A percentile compares a stretch with the other conserved stretches of the same genome.
phyloP scores from a whole-genome alignment of 1,140 invertebrate species.

The Panulirus ornatus region DNA sequence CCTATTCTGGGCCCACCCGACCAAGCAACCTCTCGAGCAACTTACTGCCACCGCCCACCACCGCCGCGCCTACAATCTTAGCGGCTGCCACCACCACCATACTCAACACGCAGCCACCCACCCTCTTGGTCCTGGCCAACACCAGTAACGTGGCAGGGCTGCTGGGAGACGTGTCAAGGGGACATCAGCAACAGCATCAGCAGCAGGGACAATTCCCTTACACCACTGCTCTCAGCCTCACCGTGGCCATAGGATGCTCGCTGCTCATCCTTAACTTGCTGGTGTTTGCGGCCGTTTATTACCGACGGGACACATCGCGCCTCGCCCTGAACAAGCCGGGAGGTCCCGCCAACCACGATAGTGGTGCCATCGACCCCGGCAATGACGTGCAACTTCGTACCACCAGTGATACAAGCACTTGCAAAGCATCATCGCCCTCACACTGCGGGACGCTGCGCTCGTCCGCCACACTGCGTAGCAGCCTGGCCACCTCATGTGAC shows the following conservation, averaged over 20 bases:
- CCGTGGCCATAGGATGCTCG: slow-evolving; percentile 94
- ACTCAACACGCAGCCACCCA: slow-evolving; percentile 73
- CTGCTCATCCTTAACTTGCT: slow-evolving; percentile 93
- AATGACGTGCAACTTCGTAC: slow-evolving; percentile 75
- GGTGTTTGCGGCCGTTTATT: slow-evolving; percentile 95
- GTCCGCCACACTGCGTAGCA: slow-evolving; percentile 74
- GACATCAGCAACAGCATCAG: slow-evolving; percentile 19
- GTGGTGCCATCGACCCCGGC: slow-evolving; percentile 65
- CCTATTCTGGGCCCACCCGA: slow-evolving; percentile 72
- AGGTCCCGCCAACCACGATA: slow-evolving; percentile 54
- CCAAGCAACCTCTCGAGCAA: slow-evolving; percentile 63
- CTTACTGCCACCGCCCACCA: slow-evolving; percentile 67
- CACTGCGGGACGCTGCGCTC: slow-evolving; percentile 73
- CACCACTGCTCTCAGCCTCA: slow-evolving; percentile 93
- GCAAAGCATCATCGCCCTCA: slow-evolving; percentile 68
- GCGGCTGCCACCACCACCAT: slow-evolving; percentile 82
- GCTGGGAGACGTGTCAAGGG: slow-evolving; percentile 33
- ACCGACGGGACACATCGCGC: slow-evolving; percentile 77
- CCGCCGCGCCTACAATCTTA: slow-evolving; percentile 77
- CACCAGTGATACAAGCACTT: slow-evolving; percentile 19
- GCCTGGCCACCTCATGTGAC: slow-evolving; percentile 72
- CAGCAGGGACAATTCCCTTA: slow-evolving; percentile 80
- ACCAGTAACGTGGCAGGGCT: slow-evolving; percentile 41
- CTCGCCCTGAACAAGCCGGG: slow-evolving; percentile 43
- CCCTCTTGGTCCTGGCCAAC: slow-evolving; percentile 48